phyloP scores from a whole-genome alignment of 2,113 vertebrate species.

The Boleophthalmus pectinirostris region DNA sequence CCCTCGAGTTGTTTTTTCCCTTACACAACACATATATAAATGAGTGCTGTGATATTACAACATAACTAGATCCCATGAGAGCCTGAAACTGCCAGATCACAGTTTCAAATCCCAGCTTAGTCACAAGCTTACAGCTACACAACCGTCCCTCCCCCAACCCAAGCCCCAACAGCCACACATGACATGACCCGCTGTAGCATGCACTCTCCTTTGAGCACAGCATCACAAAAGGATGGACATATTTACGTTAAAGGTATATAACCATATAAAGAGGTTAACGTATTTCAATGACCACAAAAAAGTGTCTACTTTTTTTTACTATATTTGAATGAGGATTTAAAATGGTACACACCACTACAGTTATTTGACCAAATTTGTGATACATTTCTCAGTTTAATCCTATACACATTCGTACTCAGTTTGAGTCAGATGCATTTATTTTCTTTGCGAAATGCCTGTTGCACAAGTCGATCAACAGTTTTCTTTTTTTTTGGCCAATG shows the following conservation, averaged over 20 bases:
- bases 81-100: slow-evolving; percentile 70
- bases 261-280: too few relatives aligned
- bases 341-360: too few relatives aligned
- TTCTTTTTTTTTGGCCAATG: too few relatives aligned
- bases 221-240: background rate
- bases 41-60: slow-evolving; percentile 24
- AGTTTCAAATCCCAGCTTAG: slow-evolving; percentile 75
- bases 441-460: background rate
- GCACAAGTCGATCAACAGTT: too few relatives aligned
- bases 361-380: too few relatives aligned
- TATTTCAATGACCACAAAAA: background rate
- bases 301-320: too few relatives aligned
- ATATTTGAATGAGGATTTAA: too few relatives aligned
- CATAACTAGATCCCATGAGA: slow-evolving; percentile 30
- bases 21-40: slow-evolving; percentile 38
- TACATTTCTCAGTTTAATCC: too few relatives aligned
- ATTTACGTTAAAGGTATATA: too few relatives aligned
- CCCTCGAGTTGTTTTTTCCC: background rate
- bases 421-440: background rate
- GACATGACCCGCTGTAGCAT: slow-evolving; percentile 26
- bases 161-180: slow-evolving; percentile 18
- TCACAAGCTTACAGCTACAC: slow-evolving; percentile 67
- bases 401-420: too few relatives aligned
- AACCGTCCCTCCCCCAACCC: slow-evolving; percentile 58
- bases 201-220: slow-evolving; percentile 35